Evolutionary conservation across 2,888 invertebrate species (phyloP).

Genomic region (Erebia epiphron): DNA sequence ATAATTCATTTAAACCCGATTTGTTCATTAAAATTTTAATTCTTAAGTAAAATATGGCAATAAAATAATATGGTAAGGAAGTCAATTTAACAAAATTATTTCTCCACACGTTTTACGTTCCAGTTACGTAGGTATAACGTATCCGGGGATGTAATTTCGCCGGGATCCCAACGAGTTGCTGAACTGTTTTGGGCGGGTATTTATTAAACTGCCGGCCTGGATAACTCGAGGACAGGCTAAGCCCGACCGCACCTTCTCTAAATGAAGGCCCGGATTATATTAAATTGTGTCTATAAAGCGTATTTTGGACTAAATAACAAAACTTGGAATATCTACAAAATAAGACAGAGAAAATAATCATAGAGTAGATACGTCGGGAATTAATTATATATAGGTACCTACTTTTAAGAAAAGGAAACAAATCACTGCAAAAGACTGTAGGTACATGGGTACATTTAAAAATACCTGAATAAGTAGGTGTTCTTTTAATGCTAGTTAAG

Average conservation of each 20-base stretch:
- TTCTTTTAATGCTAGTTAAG: too few relatives aligned
- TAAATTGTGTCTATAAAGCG: conserved; percentile 51
- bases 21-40: too few relatives aligned
- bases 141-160: conserved; percentile 51
- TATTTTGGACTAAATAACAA: conserved; percentile 38
- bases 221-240: conserved; percentile 62
- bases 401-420: too few relatives aligned
- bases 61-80: background rate
- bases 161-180: conserved; percentile 60
- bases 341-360: background rate
- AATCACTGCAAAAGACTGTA: too few relatives aligned
- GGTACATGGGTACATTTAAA: too few relatives aligned
- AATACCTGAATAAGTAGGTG: too few relatives aligned
- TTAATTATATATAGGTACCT: too few relatives aligned
- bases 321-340: conserved; percentile 24
- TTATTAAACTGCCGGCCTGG: conserved; percentile 76
- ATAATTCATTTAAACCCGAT: too few relatives aligned
- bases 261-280: conserved; percentile 64
- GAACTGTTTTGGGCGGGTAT: conserved; percentile 66
- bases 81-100: conserved; percentile 31
- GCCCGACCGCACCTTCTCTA: conserved; percentile 60
- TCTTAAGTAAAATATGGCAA: too few relatives aligned
- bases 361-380: too few relatives aligned
- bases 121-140: conserved; percentile 23
- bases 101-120: conserved; percentile 35